Evolutionary conservation across 23 tunicate species (phyloP).

Genomic region (Trididemnum miniatum): DNA sequence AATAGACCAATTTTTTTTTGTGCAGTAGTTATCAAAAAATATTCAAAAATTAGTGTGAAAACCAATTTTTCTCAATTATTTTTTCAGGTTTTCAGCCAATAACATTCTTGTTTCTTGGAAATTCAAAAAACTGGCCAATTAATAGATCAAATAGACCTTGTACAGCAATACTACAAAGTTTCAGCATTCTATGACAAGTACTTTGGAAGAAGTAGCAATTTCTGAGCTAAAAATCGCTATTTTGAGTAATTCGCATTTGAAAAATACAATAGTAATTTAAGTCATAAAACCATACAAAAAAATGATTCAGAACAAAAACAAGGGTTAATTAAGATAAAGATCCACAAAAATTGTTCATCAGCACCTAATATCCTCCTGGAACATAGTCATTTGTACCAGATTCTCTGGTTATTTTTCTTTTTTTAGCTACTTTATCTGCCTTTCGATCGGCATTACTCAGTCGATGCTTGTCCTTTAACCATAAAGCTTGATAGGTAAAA

Average conservation of each 20-base stretch:
- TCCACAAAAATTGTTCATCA: not conserved
- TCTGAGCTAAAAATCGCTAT: not conserved
- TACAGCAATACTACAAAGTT: not conserved
- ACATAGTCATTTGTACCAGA: not conserved
- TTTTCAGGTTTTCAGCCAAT: not conserved
- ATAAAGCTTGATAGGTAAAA: not conserved
- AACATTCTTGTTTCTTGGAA: not conserved
- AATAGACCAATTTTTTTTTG: too few species aligned
- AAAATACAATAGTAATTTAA: not conserved
- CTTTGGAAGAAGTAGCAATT: not conserved
- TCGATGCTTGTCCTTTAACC: slow-evolving; percentile 3
- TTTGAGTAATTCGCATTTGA: slow-evolving; percentile 4
- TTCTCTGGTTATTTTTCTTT: not conserved
- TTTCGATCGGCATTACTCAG: not conserved
- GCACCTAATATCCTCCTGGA: not conserved
- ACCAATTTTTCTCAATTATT: too few species aligned
- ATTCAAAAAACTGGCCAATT: not conserved
- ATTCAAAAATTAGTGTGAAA: not conserved
- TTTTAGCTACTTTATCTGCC: not conserved
- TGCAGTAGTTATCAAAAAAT: too few species aligned
- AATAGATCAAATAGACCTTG: not conserved
- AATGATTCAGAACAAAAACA: not conserved
- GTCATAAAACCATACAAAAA: too few species aligned
- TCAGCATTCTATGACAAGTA: not conserved
- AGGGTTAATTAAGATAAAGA: too few species aligned